These are phyloP conservation scores for Microchrysa polita DNA, from an alignment of 2,888 invertebrate species.

Conservation along the genomic window DNA sequence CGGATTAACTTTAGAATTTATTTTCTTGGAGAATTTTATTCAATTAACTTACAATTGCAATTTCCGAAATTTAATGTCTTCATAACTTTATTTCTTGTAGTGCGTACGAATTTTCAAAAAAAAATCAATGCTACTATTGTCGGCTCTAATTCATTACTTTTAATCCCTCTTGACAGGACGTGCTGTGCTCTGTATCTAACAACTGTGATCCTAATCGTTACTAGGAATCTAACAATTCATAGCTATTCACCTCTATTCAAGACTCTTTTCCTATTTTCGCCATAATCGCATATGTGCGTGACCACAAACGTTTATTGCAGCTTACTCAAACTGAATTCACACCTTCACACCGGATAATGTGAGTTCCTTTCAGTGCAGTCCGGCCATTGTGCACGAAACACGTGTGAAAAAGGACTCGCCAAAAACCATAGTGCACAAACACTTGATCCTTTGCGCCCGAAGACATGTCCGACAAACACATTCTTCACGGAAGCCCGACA, in stretches of 20 bases:
- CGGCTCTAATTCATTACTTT: too few relatives aligned
- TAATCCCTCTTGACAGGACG: too few relatives aligned
- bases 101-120: too few relatives aligned
- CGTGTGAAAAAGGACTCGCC: slow-evolving; percentile 33
- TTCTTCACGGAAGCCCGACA: not conserved
- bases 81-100: too few relatives aligned
- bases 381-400: slow-evolving; percentile 17
- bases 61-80: too few relatives aligned
- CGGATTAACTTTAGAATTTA: too few relatives aligned
- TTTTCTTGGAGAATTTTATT: too few relatives aligned
- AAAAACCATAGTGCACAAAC: not conserved
- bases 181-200: too few relatives aligned
- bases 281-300: slow-evolving; percentile 33
- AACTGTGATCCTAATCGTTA: too few relatives aligned
- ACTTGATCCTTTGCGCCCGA: not conserved
- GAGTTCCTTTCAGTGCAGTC: slow-evolving; percentile 17
- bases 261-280: not conserved
- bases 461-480: not conserved
- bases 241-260: not conserved
- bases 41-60: too few relatives aligned
- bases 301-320: slow-evolving; percentile 35
- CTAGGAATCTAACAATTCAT: too few relatives aligned
- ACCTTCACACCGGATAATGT: slow-evolving; percentile 24
- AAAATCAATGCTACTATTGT: too few relatives aligned
- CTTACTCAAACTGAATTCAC: slow-evolving; percentile 35